Evolutionary conservation across 2,797 vertebrate species (phyloP), one percentile per base, ranked within the genome.

Genomic region (Austrolebias charrua): DNA sequence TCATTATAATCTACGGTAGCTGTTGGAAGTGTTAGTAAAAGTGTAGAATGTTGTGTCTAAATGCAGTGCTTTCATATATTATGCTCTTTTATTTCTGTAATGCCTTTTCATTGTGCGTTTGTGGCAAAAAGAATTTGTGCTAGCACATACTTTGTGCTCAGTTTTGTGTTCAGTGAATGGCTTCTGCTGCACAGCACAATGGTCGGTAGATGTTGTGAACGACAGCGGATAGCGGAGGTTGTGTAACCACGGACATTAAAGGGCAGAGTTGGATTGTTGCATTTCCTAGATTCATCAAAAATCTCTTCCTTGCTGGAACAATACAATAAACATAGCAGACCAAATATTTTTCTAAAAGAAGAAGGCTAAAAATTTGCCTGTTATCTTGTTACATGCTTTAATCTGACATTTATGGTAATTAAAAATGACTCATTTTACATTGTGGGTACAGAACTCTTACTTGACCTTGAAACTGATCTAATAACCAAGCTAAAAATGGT

Each of bases 201-300:
- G 67, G 69, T 63, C 43, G 35, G 77, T 85, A 85, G 82, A 88
- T 78, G 76, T 55, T 51, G 66, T 46, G 66, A 69, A 90, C 86
- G 90, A 91, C 90, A 74, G 83, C 35, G 71, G 73, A 74, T 54
- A 83, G 73, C 10, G 63, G 78, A 69, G 75, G 68, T 80, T 72
- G 79, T 66, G 71, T 81, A 70, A 81, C 46, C 75, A 73, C 58
- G 62, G 73, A 75, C 75, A 76, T 86, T 80, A 79, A 73, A 67
- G 73, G 72, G 57, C 58, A 24, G 60, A 45, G 31, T 63, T 56
- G 74, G 62, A 86, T 91, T 87, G 86, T 89, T 85, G 65, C 13
- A 19, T 86, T 91, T 91, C 88, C 88, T 88, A 83, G 69, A 74
- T 77, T 75, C 71, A 69, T 76, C 55, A 48, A 60, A n/a, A 70